A percentile compares a stretch with the other conserved stretches of the same genome.
These are phyloP conservation scores for Calameuta idolon DNA, from an alignment of 2,888 invertebrate species.

Conservation along the genomic window DNA sequence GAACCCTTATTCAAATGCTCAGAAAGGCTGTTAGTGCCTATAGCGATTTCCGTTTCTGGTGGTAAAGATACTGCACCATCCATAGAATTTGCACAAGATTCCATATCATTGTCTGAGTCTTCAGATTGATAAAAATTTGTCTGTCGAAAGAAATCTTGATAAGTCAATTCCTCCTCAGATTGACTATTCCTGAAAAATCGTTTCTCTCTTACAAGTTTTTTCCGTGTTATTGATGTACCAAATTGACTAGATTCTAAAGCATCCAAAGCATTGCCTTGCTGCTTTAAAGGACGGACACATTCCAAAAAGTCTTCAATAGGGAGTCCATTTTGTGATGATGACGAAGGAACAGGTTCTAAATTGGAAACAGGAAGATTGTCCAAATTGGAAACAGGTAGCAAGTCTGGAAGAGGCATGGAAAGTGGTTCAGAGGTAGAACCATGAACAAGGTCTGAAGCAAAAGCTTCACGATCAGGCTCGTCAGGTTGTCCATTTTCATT, in stretches of 20 bases:
- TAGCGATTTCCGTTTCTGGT: background rate
- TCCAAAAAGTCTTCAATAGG: conserved; percentile 30
- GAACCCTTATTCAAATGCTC: conserved; percentile 29
- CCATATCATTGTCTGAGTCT: background rate
- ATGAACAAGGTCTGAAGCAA: background rate
- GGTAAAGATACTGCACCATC: background rate
- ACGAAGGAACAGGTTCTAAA: background rate
- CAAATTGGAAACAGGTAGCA: background rate
- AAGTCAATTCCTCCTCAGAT: background rate
- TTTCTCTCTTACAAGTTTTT: conserved; percentile 33
- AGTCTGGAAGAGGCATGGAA: background rate
- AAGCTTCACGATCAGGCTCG: background rate
- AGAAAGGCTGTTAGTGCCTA: background rate
- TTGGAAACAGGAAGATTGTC: too few species aligned
- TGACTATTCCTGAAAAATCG: conserved; percentile 33
- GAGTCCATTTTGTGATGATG: background rate
- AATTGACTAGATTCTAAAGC: background rate
- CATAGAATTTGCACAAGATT: background rate
- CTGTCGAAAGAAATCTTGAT: background rate
- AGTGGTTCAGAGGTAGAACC: background rate
- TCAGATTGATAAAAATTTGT: background rate
- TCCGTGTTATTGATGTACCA: conserved; percentile 12
- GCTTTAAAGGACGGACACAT: conserved; percentile 1
- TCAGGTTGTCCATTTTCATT: conserved; percentile 30
- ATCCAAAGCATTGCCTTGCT: background rate